phyloP scores from a whole-genome alignment of 2,797 vertebrate species.

The Rachycentron canadum region DNA sequence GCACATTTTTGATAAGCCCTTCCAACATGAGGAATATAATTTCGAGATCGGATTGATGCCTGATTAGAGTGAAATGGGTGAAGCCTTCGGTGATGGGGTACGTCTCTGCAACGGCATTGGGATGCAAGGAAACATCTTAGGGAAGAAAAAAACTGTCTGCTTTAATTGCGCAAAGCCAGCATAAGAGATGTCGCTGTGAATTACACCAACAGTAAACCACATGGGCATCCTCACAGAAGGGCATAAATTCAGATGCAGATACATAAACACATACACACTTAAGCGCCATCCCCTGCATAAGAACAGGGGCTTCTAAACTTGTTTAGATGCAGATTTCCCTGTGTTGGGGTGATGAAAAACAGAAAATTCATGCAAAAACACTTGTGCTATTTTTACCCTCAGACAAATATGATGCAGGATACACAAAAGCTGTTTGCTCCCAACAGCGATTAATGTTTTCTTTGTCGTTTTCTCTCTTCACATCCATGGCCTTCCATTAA shows the following conservation, averaged over 20 bases:
- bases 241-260: conserved; percentile 53
- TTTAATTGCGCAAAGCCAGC: conserved; percentile 75
- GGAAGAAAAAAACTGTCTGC: conserved; percentile 50
- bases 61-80: conserved; percentile 65
- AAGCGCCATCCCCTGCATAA: conserved; percentile 54
- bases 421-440: conserved; percentile 61
- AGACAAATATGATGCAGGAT: conserved; percentile 41
- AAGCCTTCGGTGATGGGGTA: conserved; percentile 53
- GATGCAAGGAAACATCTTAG: conserved; percentile 45
- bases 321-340: conserved; percentile 75
- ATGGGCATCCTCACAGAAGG: conserved; percentile 22
- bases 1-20: conserved; percentile 61
- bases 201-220: conserved; percentile 68
- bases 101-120: conserved; percentile 20
- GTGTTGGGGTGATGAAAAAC: conserved; percentile 62
- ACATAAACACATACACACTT: conserved; percentile 53
- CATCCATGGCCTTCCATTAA: conserved; percentile 45
- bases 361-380: conserved; percentile 57
- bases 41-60: conserved; percentile 49
- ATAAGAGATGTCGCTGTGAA: conserved; percentile 63
- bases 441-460: conserved; percentile 35
- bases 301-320: conserved; percentile 66
- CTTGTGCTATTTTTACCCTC: conserved; percentile 65
- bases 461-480: conserved; percentile 48
- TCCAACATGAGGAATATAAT: conserved; percentile 67